Evolutionary conservation across 2,113 vertebrate species (phyloP), one percentile per base, ranked within the genome.

Genomic region (Pomatostomus ruficeps): DNA sequence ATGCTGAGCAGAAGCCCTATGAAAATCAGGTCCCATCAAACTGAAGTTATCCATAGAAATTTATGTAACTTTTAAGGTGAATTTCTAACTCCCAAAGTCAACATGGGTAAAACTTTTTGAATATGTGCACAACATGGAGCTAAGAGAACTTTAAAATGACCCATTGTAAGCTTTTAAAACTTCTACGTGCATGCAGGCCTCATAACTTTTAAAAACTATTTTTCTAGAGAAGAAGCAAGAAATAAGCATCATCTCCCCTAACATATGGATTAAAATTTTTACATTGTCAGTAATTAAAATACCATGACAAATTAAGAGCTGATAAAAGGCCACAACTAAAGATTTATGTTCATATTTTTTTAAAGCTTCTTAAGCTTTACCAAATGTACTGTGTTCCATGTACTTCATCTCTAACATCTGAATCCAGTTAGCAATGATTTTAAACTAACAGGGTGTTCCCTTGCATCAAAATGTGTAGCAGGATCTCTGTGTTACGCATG

Each of bases 301-400:
- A 97, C 95, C 95, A 89, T 98, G 97, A 97, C 96, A 97, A 98
- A 98, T 98, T 97, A 97, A 96, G 95, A 94, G 72, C 95, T 97
- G 98, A 98, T 98, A 98, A 98, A 98, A 98, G 97, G 89, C 97
- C 95, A 95, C 84, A 93, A 92, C 80, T 85, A 75, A 96, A 97
- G 97, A 98, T 98, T 98, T 97, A 98, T 93, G 92, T 76, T 96
- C 36, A n/a, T 72, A 90, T 95, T 96, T 89, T 85, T 79, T 48
- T 35, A 31, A 95, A 96, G 88, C 89, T 73, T 94, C 96, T 97
- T 97, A 98, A 98, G 97, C 96, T 97, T 95, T 97, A 96, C 97
- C 98, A 98, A 98, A 96, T 89, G 70, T 95, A 96, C 80, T 79
- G 84, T 77, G 88, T 78, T 95, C 94, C 76, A 52, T 96, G 93